Percentiles rank a stretch among this genome's conserved stretches.
These are phyloP conservation scores for Allophyes oxyacanthae DNA, from an alignment of 2,888 invertebrate genomes.

Conservation along the genomic window DNA sequence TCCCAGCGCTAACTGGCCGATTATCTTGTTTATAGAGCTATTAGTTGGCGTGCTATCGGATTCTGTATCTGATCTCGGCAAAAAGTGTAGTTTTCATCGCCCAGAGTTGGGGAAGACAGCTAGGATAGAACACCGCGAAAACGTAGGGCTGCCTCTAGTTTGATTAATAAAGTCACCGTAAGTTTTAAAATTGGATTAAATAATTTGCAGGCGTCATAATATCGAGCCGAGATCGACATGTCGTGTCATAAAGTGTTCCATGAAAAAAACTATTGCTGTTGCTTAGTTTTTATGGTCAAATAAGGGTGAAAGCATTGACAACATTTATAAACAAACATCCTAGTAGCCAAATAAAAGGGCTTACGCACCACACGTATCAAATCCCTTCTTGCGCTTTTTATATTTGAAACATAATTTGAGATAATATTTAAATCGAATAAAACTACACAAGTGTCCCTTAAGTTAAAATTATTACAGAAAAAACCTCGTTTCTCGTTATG, in stretches of 20 bases:
- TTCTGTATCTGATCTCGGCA: constrained; percentile 80
- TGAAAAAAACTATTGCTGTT: too few relatives aligned
- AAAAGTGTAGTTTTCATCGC: constrained; percentile 85
- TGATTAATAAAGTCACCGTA: not conserved
- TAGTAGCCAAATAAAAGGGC: too few relatives aligned
- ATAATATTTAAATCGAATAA: constrained; percentile 21
- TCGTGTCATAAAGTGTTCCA: too few relatives aligned
- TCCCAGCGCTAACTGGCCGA: constrained; percentile 81
- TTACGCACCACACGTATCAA: too few relatives aligned
- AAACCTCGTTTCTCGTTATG: constrained; percentile 40
- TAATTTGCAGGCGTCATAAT: too few relatives aligned
- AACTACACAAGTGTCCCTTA: constrained; percentile 28
- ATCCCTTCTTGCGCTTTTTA: constrained; percentile 8
- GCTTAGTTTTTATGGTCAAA: too few relatives aligned
- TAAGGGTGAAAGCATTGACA: too few relatives aligned
- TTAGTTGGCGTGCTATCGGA: constrained; percentile 81
- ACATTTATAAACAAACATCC: too few relatives aligned
- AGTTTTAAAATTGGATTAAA: too few relatives aligned
- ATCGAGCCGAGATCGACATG: too few relatives aligned
- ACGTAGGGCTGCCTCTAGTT: constrained; percentile 59
- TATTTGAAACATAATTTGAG: constrained; percentile 21
- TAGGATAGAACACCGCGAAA: constrained; percentile 53
- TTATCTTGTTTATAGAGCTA: constrained; percentile 87
- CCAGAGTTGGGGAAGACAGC: constrained; percentile 56
- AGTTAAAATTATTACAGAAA: constrained; percentile 21